Base-by-base conservation (phyloP, 2,888 invertebrate species). In the Nemoura dubitans region DNA sequence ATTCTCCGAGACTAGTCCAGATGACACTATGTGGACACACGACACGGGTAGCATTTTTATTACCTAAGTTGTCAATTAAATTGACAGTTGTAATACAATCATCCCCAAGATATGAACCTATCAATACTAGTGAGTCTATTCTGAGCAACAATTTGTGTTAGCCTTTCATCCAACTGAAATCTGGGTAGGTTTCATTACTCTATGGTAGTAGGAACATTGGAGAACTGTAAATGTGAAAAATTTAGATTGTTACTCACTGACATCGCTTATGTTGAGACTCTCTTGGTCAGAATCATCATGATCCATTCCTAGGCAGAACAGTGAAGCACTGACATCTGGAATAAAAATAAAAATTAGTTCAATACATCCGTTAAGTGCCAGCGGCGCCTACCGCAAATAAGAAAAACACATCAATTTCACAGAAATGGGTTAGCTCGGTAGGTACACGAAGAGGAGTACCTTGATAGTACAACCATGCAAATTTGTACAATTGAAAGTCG, bases 211-310 rank as follows among this genome's bases (percentile, higher is more conserved):
- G n/a, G n/a, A n/a, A n/a, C n/a, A n/a, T n/a, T n/a, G n/a, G n/a
- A 36, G 5, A 36, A 36, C 59, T 21, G 21, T 14, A 21, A 59
- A 59, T 2, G 21, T 25, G 78, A 28, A 78, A 27, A 78, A 78
- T 21, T 16, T 2, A 78, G 10, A 26, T 27, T 21, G 28, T 27
- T 81, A 96, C 96, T 95, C 93, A 96, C 96, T 94, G 93, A 96
- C 95, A 95, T 96, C 96, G 93, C 95, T 95, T 92, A 95, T 94
- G 91, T 95, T 94, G 91, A 95, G 92, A 91, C 93, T 87, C 88
- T 88, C 87, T 93, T 89, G 91, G 89, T 89, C 91, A 91, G 90
- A 91, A 85, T 88, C 88, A 85, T 87, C 89, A 85, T 87, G 87
- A 83, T 92, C 93, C 92, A 93, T 91, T 88, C 92, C 92, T 90